Evolutionary conservation across 2,888 invertebrate species (phyloP).

Genomic region (Cheilosia vulpina): DNA sequence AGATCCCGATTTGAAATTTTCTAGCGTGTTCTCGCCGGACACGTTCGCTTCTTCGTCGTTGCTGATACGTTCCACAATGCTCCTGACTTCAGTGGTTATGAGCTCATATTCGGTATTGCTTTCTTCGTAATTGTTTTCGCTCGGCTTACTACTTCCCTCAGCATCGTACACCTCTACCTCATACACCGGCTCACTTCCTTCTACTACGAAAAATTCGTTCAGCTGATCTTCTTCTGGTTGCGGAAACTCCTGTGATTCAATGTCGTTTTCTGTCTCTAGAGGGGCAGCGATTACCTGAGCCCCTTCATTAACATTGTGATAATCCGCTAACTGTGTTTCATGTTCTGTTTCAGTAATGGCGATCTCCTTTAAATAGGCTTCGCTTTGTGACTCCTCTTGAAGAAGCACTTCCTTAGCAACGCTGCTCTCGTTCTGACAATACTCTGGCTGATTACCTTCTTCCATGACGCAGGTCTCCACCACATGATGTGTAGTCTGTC

Average conservation of each 20-base stretch:
- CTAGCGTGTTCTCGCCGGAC: slow-evolving; percentile 1
- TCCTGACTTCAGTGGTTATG: slow-evolving; percentile 49
- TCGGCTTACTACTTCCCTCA: slow-evolving; percentile 18
- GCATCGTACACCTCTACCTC: slow-evolving; percentile 44
- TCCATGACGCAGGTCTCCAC: no score
- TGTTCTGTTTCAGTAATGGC: background rate
- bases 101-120: slow-evolving; percentile 42
- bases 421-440: background rate
- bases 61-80: slow-evolving; percentile 40
- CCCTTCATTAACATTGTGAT: background rate
- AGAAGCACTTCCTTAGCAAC: background rate
- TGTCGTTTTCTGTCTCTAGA: background rate
- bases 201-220: slow-evolving; percentile 7
- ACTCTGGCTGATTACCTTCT: background rate
- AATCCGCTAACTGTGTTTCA: background rate
- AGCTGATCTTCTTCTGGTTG: background rate
- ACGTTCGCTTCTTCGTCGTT: slow-evolving; percentile 6
- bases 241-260: background rate
- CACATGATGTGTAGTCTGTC: no score
- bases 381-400: background rate
- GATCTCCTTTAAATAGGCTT: background rate
- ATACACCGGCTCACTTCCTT: slow-evolving; percentile 28
- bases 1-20: background rate
- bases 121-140: slow-evolving; percentile 39
- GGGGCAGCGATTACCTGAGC: background rate